These are phyloP conservation scores for Planiliza haematocheilus DNA, from an alignment of 2,113 vertebrate genomes.

Conservation along the genomic window DNA sequence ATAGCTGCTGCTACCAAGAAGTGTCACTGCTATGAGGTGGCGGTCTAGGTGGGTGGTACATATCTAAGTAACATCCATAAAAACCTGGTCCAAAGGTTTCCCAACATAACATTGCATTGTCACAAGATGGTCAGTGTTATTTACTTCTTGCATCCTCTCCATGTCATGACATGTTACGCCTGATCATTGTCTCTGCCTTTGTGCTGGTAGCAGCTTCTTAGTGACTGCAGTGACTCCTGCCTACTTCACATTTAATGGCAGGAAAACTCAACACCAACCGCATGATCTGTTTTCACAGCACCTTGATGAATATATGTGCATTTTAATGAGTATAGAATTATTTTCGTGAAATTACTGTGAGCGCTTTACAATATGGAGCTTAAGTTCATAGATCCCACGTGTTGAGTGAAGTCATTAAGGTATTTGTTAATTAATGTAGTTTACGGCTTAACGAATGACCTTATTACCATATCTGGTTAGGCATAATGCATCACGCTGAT, in stretches of 20 bases:
- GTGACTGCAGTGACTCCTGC: not conserved
- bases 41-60: too few relatives aligned
- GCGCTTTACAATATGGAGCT: not conserved
- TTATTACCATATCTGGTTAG: conserved; percentile 35
- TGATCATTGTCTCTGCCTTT: too few relatives aligned
- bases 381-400: conserved; percentile 4
- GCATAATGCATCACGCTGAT: conserved; percentile 46
- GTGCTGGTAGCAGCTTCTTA: too few relatives aligned
- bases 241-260: not conserved
- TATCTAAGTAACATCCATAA: too few relatives aligned
- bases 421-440: conserved; percentile 49
- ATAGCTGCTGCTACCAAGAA: too few relatives aligned
- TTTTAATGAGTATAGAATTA: conserved; percentile 1
- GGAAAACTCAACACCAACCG: not conserved
- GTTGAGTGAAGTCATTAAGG: conserved; percentile 28
- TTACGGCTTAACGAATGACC: conserved; percentile 34
- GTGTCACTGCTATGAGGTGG: too few relatives aligned
- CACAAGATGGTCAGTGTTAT: too few relatives aligned
- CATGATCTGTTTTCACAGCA: conserved; percentile 14
- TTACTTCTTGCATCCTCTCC: too few relatives aligned
- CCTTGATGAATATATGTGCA: conserved; percentile 33
- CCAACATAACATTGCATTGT: too few relatives aligned
- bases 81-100: too few relatives aligned
- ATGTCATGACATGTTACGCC: too few relatives aligned
- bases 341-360: conserved; percentile 20